phyloP scores from a whole-genome alignment of 2,797 vertebrate genomes.

The Helostoma temminkii region DNA sequence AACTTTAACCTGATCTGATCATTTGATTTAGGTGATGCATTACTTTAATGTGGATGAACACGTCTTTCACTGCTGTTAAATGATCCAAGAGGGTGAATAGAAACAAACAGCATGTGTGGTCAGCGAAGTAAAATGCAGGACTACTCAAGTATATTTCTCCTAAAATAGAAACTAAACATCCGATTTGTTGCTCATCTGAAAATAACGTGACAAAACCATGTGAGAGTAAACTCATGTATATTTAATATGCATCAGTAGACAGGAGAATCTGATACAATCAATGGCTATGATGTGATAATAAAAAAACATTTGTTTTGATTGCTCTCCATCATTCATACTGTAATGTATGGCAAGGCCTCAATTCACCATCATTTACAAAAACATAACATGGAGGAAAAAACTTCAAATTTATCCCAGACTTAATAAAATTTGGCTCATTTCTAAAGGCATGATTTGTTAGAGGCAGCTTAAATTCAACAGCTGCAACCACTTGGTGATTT shows the following conservation, averaged over 20 bases:
- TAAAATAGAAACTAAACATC: background rate
- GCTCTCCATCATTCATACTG: slow-evolving; percentile 82
- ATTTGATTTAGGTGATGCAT: no score
- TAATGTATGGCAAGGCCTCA: slow-evolving; percentile 85
- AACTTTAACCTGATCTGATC: no score
- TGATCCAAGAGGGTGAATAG: no score
- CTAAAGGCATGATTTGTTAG: slow-evolving; percentile 43
- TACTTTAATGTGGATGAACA: no score
- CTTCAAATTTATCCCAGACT: slow-evolving; percentile 46
- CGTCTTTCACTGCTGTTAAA: no score
- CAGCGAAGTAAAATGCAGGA: no score
- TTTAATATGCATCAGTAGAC: slow-evolving; percentile 90
- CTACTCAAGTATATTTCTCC: background rate
- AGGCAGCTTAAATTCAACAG: slow-evolving; percentile 19
- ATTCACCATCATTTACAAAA: slow-evolving; percentile 75
- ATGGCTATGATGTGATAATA: slow-evolving; percentile 88
- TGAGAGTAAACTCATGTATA: slow-evolving; percentile 84
- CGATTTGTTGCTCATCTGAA: slow-evolving; percentile 16
- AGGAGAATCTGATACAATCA: slow-evolving; percentile 86
- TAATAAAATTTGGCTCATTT: slow-evolving; percentile 52
- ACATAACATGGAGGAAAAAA: slow-evolving; percentile 46
- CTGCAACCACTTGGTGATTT: slow-evolving; percentile 17
- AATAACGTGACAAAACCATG: slow-evolving; percentile 44
- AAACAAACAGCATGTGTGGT: no score
- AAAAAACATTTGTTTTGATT: slow-evolving; percentile 86